Conservation (phyloP, 2,113 vertebrate genomes). For the Nyctibius bracteatus region DNA sequence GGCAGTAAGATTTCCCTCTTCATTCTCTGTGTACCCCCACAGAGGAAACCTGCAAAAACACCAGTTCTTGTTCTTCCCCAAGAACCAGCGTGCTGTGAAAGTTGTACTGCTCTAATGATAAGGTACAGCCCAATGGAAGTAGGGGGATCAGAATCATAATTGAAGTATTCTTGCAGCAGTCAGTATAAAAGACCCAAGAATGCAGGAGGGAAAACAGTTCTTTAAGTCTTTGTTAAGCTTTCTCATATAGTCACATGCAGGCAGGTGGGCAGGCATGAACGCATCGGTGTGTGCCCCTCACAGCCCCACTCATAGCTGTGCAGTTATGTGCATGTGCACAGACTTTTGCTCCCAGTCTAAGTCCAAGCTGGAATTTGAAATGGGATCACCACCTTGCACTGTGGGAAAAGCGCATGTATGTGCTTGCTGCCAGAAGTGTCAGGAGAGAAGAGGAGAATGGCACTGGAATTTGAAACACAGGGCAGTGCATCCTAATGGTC, state of each 20-base stretch:
- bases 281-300: rapidly evolving
- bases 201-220: background rate
- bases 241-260: background rate
- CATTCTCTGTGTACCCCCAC: background rate
- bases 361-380: background rate
- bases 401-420: rapidly evolving
- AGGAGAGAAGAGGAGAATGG: background rate
- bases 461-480: background rate
- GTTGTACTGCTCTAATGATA: background rate
- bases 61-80: background rate
- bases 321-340: background rate
- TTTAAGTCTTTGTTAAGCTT: background rate
- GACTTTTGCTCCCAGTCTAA: background rate
- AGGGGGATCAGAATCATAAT: background rate
- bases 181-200: background rate
- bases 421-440: background rate
- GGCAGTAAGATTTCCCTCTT: background rate
- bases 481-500: background rate
- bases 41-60: background rate
- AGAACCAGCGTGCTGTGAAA: background rate
- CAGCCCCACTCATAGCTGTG: rapidly evolving
- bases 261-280: background rate
- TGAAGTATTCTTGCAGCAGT: background rate
- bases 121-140: background rate
- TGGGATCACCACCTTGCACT: background rate